Conservation (phyloP, 2,888 invertebrate genomes). For the Harmothoe impar region DNA sequence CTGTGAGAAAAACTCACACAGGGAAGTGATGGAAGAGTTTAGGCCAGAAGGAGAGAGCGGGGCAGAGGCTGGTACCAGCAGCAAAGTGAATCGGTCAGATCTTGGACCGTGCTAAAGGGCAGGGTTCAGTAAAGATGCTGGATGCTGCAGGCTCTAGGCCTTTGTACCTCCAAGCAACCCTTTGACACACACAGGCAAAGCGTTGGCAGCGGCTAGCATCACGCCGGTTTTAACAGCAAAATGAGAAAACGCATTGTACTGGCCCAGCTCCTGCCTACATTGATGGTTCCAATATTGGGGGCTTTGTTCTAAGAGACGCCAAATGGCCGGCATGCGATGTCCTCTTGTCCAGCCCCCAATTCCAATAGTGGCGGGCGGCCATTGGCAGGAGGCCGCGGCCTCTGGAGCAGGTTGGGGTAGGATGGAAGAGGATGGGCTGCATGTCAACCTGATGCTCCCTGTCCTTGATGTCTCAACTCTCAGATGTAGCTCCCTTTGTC, state of each 20-base stretch:
- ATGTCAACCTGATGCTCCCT: neutral
- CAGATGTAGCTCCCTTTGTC: constrained; percentile 57
- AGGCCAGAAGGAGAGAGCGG: neutral
- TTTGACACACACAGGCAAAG: constrained; percentile 57
- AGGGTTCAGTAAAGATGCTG: constrained; percentile 47
- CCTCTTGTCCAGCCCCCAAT: constrained; percentile 55
- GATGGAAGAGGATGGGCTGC: neutral
- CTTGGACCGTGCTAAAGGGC: constrained; percentile 49
- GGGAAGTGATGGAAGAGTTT: neutral
- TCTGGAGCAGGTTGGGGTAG: neutral
- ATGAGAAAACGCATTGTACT: constrained; percentile 60
- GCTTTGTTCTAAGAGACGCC: constrained; percentile 37
- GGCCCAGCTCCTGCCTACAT: neutral
- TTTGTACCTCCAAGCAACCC: constrained; percentile 35
- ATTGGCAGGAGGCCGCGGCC: constrained; percentile 39
- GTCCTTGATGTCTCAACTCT: constrained; percentile 37
- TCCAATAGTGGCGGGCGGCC: constrained; percentile 38
- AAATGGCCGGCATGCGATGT: constrained; percentile 44
- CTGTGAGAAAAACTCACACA: neutral
- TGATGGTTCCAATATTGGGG: constrained; percentile 51
- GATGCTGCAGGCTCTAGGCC: constrained; percentile 16
- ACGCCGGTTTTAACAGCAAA: constrained; percentile 58
- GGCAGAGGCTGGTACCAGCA: constrained; percentile 15
- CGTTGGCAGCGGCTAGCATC: constrained; percentile 40
- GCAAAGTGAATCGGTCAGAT: constrained; percentile 58